These are phyloP conservation scores for Drosophila simulans DNA, from an alignment of 1,140 invertebrate genomes.

Conservation along the genomic window DNA sequence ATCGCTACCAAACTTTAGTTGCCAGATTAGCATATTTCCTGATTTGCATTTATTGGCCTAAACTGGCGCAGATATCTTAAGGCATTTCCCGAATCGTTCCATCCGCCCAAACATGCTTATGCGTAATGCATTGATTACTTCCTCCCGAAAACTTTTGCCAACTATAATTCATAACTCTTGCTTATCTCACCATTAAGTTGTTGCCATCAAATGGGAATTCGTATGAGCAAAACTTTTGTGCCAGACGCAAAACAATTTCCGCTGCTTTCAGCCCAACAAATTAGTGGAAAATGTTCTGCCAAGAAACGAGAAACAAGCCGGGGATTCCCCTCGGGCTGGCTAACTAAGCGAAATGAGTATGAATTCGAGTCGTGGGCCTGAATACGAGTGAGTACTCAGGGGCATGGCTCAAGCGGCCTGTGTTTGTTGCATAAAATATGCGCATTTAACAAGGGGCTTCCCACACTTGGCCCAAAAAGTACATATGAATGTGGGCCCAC, in stretches of 20 bases:
- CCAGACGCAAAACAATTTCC: conserved; percentile 79
- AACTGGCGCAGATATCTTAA: conserved; percentile 24
- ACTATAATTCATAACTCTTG: conserved; percentile 71
- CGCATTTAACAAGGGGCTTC: conserved; percentile 73
- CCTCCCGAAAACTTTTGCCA: conserved; percentile 38
- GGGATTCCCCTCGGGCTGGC: conserved; percentile 20
- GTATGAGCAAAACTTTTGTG: conserved; percentile 70
- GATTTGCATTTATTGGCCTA: conserved; percentile 34
- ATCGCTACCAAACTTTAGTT: conserved; percentile 3
- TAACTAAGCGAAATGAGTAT: conserved; percentile 53
- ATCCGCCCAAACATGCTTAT: conserved; percentile 20
- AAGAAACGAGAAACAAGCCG: conserved; percentile 13
- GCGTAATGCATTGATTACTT: conserved; percentile 68
- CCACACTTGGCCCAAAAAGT: conserved; percentile 21
- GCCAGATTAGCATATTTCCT: conserved; percentile 27
- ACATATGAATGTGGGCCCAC: conserved; percentile 58
- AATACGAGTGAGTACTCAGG: conserved; percentile 40
- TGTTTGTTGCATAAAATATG: conserved; percentile 75
- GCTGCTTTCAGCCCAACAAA: conserved; percentile 45
- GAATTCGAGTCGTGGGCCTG: conserved; percentile 39
- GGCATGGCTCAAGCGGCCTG: conserved; percentile 33
- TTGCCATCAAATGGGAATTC: conserved; percentile 72
- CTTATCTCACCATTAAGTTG: conserved; percentile 70
- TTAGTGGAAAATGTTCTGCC: conserved; percentile 58
- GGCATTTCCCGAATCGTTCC: conserved; percentile 42